A percentile compares a stretch with the other conserved stretches of the same genome.
phyloP scores from a whole-genome alignment of 2,113 vertebrate genomes.

The Tragelaphus scriptus region DNA sequence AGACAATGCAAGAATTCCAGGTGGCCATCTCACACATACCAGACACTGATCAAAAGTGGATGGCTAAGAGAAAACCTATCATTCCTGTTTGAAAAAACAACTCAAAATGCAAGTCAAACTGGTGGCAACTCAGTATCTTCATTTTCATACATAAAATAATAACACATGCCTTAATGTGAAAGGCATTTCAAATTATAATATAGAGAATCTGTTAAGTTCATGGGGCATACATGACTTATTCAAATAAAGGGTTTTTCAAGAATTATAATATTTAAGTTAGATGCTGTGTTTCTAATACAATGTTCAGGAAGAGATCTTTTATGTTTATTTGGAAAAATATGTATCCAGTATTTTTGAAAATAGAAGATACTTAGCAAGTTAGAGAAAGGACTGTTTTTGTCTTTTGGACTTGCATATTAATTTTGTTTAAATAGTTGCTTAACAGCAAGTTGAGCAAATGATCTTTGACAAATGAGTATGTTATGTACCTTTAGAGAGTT shows the following conservation, averaged over 20 bases:
- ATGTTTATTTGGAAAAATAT: slow-evolving; percentile 2
- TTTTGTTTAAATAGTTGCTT: background rate
- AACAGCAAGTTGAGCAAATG: background rate
- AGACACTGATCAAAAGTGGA: background rate
- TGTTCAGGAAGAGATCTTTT: background rate
- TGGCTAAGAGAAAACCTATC: background rate
- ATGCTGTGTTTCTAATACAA: background rate
- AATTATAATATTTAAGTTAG: background rate
- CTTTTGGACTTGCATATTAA: background rate
- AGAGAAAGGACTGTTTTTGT: background rate
- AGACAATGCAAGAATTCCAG: slow-evolving; percentile 18
- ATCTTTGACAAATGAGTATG: background rate
- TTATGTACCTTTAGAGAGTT: background rate
- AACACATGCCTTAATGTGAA: background rate
- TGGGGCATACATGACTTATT: background rate
- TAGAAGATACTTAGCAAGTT: background rate
- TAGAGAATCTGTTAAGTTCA: background rate
- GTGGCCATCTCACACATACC: background rate
- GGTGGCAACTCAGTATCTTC: background rate
- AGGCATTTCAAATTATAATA: background rate
- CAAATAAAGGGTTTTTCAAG: background rate
- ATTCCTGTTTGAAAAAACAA: background rate
- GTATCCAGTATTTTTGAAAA: slow-evolving; percentile 1
- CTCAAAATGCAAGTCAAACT: background rate
- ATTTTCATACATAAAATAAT: slow-evolving; percentile 24